phyloP scores from a whole-genome alignment of 2,888 invertebrate species.

The Deilephila porcellus region DNA sequence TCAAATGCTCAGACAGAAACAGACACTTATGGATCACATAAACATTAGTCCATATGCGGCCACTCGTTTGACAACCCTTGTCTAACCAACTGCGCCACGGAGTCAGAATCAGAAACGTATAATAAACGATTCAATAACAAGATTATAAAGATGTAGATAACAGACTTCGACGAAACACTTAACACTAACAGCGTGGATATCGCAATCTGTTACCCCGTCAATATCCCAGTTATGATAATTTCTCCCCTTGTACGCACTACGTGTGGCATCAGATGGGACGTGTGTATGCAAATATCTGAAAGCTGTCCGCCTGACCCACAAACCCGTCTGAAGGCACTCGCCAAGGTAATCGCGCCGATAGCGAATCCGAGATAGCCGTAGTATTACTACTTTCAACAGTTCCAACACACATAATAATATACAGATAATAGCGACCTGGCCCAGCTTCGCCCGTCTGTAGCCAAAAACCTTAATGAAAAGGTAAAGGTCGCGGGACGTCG shows the following conservation, averaged over 20 bases:
- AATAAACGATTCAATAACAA: neutral
- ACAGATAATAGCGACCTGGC: too few species aligned
- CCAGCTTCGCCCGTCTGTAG: too few species aligned
- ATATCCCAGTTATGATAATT: slow-evolving; percentile 37
- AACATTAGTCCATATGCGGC: too few species aligned
- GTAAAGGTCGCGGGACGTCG: too few species aligned
- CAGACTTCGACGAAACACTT: neutral
- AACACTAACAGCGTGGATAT: slow-evolving; percentile 9
- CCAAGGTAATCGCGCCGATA: slow-evolving; percentile 42
- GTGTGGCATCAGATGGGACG: slow-evolving; percentile 42
- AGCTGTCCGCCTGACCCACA: slow-evolving; percentile 71
- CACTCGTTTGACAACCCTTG: too few species aligned
- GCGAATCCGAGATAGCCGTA: slow-evolving; percentile 53
- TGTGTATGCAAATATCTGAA: slow-evolving; percentile 71
- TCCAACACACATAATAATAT: slow-evolving; percentile 25
- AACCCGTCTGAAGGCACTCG: slow-evolving; percentile 56
- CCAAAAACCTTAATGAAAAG: too few species aligned
- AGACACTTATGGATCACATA: too few species aligned
- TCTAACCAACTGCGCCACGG: too few species aligned
- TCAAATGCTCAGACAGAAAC: too few species aligned
- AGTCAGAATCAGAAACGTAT: too few species aligned
- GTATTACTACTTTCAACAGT: slow-evolving; percentile 25
- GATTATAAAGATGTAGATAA: slow-evolving; percentile 1
- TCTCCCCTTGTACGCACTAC: slow-evolving; percentile 50
- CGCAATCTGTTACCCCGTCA: neutral